Evolutionary conservation across 2,113 vertebrate genomes (phyloP).

Genomic region (Illadopsis cleaveri): DNA sequence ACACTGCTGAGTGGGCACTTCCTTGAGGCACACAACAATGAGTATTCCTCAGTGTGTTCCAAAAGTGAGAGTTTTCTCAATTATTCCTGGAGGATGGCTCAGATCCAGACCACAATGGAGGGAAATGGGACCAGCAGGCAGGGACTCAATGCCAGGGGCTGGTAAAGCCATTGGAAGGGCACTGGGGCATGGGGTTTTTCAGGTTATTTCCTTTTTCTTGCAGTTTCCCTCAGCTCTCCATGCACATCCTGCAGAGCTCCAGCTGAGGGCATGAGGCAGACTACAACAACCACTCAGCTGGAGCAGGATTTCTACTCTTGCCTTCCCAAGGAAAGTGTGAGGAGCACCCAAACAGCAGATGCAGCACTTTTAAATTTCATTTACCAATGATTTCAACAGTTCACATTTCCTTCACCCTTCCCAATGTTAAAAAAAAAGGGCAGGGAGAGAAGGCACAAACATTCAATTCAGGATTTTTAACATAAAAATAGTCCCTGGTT

Average conservation of each 20-base stretch:
- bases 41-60: not conserved
- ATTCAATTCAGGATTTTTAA: accelerated
- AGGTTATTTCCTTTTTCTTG: not conserved
- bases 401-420: not conserved
- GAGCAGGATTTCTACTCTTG: not conserved
- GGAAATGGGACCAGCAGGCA: not conserved
- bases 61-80: not conserved
- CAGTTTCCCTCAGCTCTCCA: not conserved
- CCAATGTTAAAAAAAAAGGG: not conserved
- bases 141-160: not conserved
- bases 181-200: not conserved
- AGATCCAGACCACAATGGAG: not conserved
- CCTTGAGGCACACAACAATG: not conserved
- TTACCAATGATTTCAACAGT: not conserved
- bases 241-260: not conserved
- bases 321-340: accelerated
- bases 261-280: not conserved
- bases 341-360: not conserved
- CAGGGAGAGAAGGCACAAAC: accelerated
- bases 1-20: not conserved
- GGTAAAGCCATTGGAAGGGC: not conserved
- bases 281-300: not conserved
- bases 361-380: accelerated
- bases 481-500: not conserved
- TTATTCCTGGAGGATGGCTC: not conserved